These are phyloP conservation scores for Takifugu rubripes DNA, from an alignment of 2,797 vertebrate species.

Conservation along the genomic window DNA sequence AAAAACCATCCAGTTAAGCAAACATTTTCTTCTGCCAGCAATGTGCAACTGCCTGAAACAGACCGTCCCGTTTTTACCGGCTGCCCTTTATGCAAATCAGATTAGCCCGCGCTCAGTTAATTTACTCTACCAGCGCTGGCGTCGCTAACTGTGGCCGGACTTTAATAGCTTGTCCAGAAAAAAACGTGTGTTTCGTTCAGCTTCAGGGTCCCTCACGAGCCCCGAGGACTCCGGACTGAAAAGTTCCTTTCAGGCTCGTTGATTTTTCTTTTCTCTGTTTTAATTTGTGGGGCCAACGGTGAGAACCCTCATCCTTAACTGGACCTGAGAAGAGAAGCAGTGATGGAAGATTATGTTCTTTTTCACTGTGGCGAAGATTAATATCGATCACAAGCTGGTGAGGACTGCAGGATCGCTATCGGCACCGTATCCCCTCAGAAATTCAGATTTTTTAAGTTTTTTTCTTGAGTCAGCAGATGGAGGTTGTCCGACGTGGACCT, in stretches of 20 bases:
- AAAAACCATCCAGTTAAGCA: slow-evolving; percentile 1
- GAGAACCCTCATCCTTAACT: not conserved
- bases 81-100: not conserved
- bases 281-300: not conserved
- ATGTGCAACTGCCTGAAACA: not conserved
- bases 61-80: not conserved
- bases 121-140: slow-evolving; percentile 1
- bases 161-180: not conserved
- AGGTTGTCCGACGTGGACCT: slow-evolving; percentile 20
- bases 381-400: too few relatives aligned
- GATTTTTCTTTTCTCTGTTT: not conserved
- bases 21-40: not conserved
- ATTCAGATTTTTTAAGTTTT: not conserved
- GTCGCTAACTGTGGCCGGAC: not conserved
- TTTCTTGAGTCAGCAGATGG: slow-evolving; percentile 33
- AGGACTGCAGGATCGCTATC: too few relatives aligned
- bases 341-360: too few relatives aligned
- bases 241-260: not conserved
- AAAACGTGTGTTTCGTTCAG: not conserved
- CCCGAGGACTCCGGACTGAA: not conserved
- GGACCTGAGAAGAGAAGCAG: not conserved
- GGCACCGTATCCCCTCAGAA: not conserved
- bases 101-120: not conserved
- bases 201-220: not conserved
- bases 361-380: too few relatives aligned